Percentiles rank a stretch among this genome's conserved stretches.
Evolutionary conservation across 2,113 vertebrate species (phyloP).

Genomic region (Eulacestoma nigropectus): DNA sequence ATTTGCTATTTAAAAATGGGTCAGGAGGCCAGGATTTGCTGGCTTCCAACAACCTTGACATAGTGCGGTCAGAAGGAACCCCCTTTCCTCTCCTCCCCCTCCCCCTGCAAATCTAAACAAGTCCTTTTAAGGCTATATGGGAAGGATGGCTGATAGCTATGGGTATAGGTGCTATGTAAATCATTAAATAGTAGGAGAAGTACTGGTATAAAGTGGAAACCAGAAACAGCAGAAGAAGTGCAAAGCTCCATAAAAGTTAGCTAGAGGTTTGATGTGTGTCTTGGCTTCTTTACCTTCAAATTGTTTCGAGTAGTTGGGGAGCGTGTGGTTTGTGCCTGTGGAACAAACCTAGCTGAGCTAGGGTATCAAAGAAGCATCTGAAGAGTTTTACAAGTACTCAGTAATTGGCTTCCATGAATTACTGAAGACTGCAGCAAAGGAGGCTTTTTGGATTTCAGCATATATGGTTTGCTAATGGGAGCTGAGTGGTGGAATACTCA

Average conservation of each 20-base stretch:
- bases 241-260: not conserved
- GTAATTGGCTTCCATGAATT: not conserved
- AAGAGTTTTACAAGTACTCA: not conserved
- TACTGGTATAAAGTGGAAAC: not conserved
- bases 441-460: not conserved
- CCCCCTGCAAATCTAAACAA: constrained; percentile 33
- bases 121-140: constrained; percentile 58
- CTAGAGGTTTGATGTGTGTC: not conserved
- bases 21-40: not conserved
- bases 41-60: constrained; percentile 35
- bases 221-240: not conserved
- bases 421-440: not conserved
- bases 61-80: not conserved
- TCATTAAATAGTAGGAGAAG: not conserved
- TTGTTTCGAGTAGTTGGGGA: not conserved
- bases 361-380: not conserved
- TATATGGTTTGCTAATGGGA: not conserved
- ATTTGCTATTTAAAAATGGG: not conserved
- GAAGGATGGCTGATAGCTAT: not conserved
- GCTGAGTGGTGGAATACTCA: not conserved
- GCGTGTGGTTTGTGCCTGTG: not conserved
- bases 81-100: not conserved
- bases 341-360: not conserved
- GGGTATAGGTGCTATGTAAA: constrained; percentile 44
- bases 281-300: not conserved